Evolutionary conservation across 2,797 vertebrate genomes (phyloP).

Genomic region (Takifugu ocellatus): DNA sequence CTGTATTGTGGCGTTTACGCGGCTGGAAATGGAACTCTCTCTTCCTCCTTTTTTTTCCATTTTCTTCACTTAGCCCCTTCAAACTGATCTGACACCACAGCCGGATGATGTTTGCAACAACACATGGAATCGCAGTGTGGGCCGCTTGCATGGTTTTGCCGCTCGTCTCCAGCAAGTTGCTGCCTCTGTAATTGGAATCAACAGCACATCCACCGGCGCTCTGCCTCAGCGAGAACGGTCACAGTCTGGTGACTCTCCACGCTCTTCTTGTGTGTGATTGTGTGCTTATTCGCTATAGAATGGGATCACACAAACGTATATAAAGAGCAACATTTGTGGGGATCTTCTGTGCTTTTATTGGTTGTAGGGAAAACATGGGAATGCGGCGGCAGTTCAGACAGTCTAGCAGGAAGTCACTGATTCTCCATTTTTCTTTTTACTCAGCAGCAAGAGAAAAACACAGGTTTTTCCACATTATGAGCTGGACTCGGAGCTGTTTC

Average conservation of each 20-base stretch:
- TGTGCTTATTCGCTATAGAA: conserved; percentile 11
- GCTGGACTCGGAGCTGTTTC: conserved; percentile 76
- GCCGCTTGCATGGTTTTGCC: conserved; percentile 34
- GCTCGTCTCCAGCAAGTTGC: conserved; percentile 43
- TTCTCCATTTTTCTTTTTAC: conserved; percentile 1
- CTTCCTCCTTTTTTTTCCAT: background rate
- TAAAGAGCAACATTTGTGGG: background rate
- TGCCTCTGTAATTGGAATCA: conserved; percentile 52
- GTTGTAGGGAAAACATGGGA: conserved; percentile 9
- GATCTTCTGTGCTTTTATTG: conserved; percentile 4
- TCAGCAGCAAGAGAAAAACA: conserved; percentile 16
- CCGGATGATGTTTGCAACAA: conserved; percentile 36
- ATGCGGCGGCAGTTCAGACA: background rate
- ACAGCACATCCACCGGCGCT: conserved; percentile 18
- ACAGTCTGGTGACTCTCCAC: conserved; percentile 41
- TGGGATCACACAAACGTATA: background rate
- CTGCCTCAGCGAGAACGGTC: conserved; percentile 31
- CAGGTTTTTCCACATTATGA: conserved; percentile 70
- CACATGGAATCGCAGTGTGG: background rate
- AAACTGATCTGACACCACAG: conserved; percentile 45
- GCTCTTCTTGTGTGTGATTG: conserved; percentile 16
- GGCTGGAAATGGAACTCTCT: conserved; percentile 48
- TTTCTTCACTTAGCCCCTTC: conserved; percentile 4
- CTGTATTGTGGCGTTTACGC: conserved; percentile 30
- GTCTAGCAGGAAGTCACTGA: conserved; percentile 7